These are phyloP conservation scores for Halcyon malimbica DNA, from an alignment of 2,113 vertebrate species.

Conservation along the genomic window DNA sequence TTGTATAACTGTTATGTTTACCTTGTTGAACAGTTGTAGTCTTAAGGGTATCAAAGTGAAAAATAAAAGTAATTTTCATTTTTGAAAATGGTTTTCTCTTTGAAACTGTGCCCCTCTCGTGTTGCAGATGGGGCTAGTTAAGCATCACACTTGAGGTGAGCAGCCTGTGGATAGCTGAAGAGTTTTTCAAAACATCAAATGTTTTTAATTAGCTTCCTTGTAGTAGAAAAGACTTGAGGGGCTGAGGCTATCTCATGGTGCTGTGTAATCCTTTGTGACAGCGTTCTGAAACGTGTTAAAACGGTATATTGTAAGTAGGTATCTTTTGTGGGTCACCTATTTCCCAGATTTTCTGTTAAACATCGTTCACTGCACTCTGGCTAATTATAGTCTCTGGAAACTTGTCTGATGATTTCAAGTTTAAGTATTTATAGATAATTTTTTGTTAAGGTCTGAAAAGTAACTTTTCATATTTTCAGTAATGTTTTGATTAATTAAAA, in stretches of 20 bases:
- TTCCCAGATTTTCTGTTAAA: neutral
- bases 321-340: neutral
- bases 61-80: slow-evolving; percentile 74
- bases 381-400: neutral
- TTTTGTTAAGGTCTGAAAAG: neutral
- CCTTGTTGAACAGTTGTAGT: slow-evolving; percentile 72
- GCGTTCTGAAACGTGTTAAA: neutral
- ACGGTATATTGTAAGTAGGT: neutral
- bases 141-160: neutral
- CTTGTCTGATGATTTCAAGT: neutral
- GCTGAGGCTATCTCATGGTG: neutral
- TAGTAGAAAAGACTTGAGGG: neutral
- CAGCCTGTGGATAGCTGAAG: neutral
- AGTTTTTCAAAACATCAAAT: neutral
- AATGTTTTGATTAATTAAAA: neutral
- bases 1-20: slow-evolving; percentile 75
- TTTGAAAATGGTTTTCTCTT: slow-evolving; percentile 62
- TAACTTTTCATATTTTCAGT: neutral
- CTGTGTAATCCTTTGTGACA: neutral
- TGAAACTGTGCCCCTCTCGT: neutral
- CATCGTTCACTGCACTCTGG: fast-evolving
- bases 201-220: neutral
- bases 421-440: neutral
- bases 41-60: slow-evolving; percentile 65
- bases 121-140: neutral